phyloP scores from a whole-genome alignment of 1,140 invertebrate species.

The Sminthurinus signatus region DNA sequence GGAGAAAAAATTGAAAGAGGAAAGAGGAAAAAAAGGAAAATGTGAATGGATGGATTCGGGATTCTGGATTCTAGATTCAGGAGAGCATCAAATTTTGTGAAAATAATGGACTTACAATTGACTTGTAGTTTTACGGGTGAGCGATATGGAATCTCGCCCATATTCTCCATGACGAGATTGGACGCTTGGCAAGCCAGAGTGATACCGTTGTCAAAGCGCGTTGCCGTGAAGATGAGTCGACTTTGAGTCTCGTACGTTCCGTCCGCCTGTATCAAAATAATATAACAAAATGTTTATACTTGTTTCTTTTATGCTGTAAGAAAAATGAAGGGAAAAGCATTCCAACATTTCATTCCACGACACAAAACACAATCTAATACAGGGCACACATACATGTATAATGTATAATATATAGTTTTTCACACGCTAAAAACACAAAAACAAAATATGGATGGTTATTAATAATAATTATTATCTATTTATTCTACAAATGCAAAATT shows the following conservation, averaged over 20 bases:
- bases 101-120: constrained; percentile 63
- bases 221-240: constrained; percentile 66
- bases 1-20: not conserved
- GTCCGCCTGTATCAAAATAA: constrained; percentile 54
- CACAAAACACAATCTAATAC: too few species aligned
- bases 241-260: constrained; percentile 71
- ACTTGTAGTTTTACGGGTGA: constrained; percentile 64
- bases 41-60: not conserved
- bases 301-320: too few species aligned
- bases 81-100: not conserved
- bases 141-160: constrained; percentile 63
- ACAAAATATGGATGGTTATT: too few species aligned
- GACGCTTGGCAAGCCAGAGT: constrained; percentile 70
- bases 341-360: too few species aligned
- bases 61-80: too few species aligned
- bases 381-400: too few species aligned
- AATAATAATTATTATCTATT: too few species aligned
- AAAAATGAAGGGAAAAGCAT: too few species aligned
- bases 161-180: constrained; percentile 67
- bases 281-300: too few species aligned
- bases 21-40: not conserved
- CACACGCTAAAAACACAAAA: too few species aligned
- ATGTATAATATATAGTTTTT: too few species aligned
- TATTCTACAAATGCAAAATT: too few species aligned
- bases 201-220: constrained; percentile 70